These are phyloP conservation scores for Nipponacmea schrenckii DNA, from an alignment of 2,888 invertebrate species.

Conservation along the genomic window DNA sequence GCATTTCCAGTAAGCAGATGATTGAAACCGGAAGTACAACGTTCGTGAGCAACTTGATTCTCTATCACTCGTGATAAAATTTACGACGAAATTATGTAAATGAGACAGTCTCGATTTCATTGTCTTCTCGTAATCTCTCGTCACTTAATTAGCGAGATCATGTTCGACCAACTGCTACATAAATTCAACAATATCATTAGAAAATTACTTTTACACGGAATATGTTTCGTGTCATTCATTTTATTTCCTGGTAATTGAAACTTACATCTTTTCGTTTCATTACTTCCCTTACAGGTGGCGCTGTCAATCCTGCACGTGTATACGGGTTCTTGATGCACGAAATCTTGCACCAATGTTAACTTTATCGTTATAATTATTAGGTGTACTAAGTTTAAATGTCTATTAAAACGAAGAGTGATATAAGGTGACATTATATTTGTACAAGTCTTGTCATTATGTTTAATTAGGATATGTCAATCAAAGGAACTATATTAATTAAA, in stretches of 20 bases:
- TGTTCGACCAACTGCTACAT: constrained; percentile 2
- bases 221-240: constrained; percentile 3
- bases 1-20: too few species aligned
- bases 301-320: background rate
- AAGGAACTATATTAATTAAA: background rate
- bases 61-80: background rate
- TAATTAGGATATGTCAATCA: constrained; percentile 5
- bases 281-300: constrained; percentile 1
- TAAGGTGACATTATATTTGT: background rate
- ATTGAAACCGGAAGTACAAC: too few species aligned
- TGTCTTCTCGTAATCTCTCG: constrained; percentile 8
- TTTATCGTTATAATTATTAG: too few species aligned
- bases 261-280: background rate
- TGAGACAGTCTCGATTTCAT: background rate
- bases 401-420: constrained; percentile 1
- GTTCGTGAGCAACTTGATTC: too few species aligned
- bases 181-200: constrained; percentile 7
- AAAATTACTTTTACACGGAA: constrained; percentile 2
- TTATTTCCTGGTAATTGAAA: constrained; percentile 2
- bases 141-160: constrained; percentile 8
- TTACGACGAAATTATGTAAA: background rate
- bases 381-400: background rate
- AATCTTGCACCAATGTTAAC: too few species aligned
- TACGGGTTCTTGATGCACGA: background rate
- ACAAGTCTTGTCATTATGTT: background rate